A percentile compares a stretch with the other conserved stretches of the same genome.
phyloP scores from a whole-genome alignment of 2,113 vertebrate genomes.

The Atrichornis clamosus region DNA sequence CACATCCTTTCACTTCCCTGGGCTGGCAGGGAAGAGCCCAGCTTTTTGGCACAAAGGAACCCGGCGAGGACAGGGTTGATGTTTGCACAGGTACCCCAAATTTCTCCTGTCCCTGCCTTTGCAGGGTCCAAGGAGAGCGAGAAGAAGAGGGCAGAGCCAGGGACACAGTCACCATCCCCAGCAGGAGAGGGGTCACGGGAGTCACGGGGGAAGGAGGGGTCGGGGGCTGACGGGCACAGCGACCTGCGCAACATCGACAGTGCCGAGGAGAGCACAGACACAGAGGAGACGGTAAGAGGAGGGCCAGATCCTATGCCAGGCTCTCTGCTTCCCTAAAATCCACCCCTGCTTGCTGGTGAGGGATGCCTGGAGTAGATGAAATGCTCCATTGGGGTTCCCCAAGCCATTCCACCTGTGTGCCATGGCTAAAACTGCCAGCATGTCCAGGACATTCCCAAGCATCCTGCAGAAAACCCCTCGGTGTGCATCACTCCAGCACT shows the following conservation, averaged over 20 bases:
- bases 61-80: rapidly evolving
- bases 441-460: not conserved
- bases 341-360: not conserved
- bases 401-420: not conserved
- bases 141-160: not conserved
- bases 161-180: not conserved
- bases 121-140: conserved; percentile 31
- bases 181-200: not conserved
- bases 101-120: not conserved
- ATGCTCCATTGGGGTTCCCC: not conserved
- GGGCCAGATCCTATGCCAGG: rapidly evolving
- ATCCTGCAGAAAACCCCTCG: not conserved
- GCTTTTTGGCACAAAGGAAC: not conserved
- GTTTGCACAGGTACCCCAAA: not conserved
- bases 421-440: rapidly evolving
- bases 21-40: rapidly evolving
- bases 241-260: not conserved
- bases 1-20: rapidly evolving
- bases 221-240: rapidly evolving
- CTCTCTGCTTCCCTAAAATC: not conserved
- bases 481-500: not conserved
- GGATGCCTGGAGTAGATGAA: not conserved
- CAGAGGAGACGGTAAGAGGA: conserved; percentile 14
- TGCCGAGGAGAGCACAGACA: not conserved
- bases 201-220: not conserved